Base-by-base conservation (phyloP, 2,888 invertebrate genomes). In the Drosophila dives region DNA sequence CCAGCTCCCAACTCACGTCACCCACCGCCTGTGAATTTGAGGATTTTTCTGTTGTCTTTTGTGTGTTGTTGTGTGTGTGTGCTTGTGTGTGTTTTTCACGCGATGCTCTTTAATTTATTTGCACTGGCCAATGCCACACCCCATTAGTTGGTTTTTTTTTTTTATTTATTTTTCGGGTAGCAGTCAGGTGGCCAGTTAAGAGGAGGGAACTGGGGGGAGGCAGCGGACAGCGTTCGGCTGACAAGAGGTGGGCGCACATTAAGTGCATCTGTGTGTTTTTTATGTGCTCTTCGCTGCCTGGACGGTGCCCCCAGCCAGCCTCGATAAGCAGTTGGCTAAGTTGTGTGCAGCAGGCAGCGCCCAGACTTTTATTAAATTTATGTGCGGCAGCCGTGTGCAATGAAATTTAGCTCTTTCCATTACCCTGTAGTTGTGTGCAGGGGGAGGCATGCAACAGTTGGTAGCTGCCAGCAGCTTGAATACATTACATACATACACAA, bases 101-200 rank as follows among this genome's bases (percentile, higher is more conserved):
- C 75, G 38, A 40, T 83, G 74, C 75, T 88, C 85, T 88, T 85
- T 85, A 85, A 85, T 85, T 85, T 85, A 85, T 89, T 85, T 85
- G 83, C 86, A 83, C 79, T 89, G 89, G 65, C 86, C 83, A 86
- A 67, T 74, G 89, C 85, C 85, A 85, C 85, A 85, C 85, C 85
- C 89, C 86, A 89, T 85, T 87, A 82, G 82, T 61, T 67, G 72
- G 60, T 50, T 10, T 20, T 33, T 33, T 3, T 3, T n/a, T 15
- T 56, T 10, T 20, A 20, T 33, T 3, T 3, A 12, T n/a, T 56
- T 23, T 23, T 53, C 20, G 32, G 20, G 15, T 56, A 40, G 29
- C 56, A 20, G 32, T 32, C 40, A 56, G 40, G 56, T 38, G 54
- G 65, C 23, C 12, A 5, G 42, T 6, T 17, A 15, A 3, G 20